Base-by-base conservation (phyloP, 2,113 vertebrate genomes). In the Oncorhynchus masou region DNA sequence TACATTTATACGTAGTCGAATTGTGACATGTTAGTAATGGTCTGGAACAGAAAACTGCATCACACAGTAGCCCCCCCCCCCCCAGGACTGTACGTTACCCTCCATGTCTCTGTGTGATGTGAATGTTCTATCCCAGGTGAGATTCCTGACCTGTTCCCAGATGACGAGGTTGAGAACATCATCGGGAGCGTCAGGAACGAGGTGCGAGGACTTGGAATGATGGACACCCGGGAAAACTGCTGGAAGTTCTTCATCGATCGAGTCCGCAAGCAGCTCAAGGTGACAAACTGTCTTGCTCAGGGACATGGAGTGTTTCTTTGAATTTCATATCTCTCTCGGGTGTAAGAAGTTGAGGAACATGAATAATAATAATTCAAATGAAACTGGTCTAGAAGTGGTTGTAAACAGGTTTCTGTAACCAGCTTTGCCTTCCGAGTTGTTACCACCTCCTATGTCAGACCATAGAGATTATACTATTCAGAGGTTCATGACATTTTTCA, bases 241-340 rank as follows among this genome's bases (percentile, higher is more conserved):
- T 99, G 97, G 97, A 96, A 93, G 81, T 97, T 98, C 92, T 99
- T 99, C 84, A 96, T 96, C 70, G 95, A 97, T 64, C 92, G 94
- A 0, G 94, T 98, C 80, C 93, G 90, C 29, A 88, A 91, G 22
- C 96, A 94, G 71, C 94, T 99, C 75, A 99, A 99, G 96, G 97
- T 98, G 91, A 88, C 85, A 1, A 7, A 51, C 16, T 20, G 72
- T 76, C 65, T 27, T 57, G 62, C 19, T 77, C 68, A 67, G 8
- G 51, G 22, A 68, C 11, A 57, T 39, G 65, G 16, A 59, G 54
- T 45, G 13, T 70, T 65, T 73, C 7, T 74, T 19, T 74, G 77
- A 34, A 74, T 49, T 68, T 65, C 31, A 51, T 16, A 51, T 13
- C 49, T 51, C 15, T 51, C 49, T 51, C 49, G 15, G 11, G 11